Evolutionary conservation across 2,888 invertebrate species (phyloP), one percentile per base, ranked within the genome.

Genomic region (Dysmachus trigonus): DNA sequence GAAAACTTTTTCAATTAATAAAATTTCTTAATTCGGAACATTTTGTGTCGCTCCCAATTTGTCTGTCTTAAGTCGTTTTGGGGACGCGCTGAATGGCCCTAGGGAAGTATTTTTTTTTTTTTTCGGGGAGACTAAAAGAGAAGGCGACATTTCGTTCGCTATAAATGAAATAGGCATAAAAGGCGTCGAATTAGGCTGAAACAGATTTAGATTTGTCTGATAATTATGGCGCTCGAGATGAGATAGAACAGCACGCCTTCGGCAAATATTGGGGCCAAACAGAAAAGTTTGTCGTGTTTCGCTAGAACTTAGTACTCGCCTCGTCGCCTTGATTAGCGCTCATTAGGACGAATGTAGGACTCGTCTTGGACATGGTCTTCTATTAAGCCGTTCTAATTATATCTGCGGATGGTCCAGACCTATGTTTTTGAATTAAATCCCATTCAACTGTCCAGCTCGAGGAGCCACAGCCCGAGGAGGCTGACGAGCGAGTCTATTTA

Each of bases 1-100:
- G 35, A 79, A 87, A 87, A 87, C 85, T 87, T 87, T 87, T 87
- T 87, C 87, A 87, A 87, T 87, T 87, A 87, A 87, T 87, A 87
- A 87, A 87, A 87, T 87, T 87, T 84, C 87, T 87, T 87, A 87
- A 87, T 87, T 87, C 86, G 77, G 86, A 79, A 87, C 79, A 84
- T 86, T 87, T 73, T 86, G 86, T 86, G 87, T 87, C 87, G 86
- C 85, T 85, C 85, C 85, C 87, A 87, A 87, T 87, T 87, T 87
- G 86, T 87, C 86, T 85, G 85, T 73, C 81, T 81, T 87, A 81
- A 87, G 86, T 87, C 86, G 86, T 87, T 73, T n/a, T 41, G 33
- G 41, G 72, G 15, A 38, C 30, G 38, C 22, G 31, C 62, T 71
- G 22, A 47, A 82, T 79, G 33, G 81, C 71, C 22, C 22, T 10